These are phyloP conservation scores for Zaprionus obscuricornis DNA, from an alignment of 2,888 invertebrate species.

Conservation along the genomic window DNA sequence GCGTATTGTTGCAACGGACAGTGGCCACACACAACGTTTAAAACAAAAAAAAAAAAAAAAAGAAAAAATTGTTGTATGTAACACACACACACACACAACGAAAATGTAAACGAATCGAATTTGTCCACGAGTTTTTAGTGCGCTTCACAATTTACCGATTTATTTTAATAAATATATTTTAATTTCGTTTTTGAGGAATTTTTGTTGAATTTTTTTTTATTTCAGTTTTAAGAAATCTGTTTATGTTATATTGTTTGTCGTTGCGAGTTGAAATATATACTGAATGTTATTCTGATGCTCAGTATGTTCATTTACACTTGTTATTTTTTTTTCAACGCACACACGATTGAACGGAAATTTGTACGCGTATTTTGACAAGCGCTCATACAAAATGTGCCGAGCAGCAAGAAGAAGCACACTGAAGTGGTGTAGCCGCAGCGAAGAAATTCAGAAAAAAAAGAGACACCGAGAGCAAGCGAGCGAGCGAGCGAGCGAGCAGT, in stretches of 20 bases:
- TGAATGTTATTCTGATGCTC: too few species aligned
- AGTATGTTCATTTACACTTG: constrained; percentile 23
- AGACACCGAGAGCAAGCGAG: constrained; percentile 38
- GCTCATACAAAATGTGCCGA: constrained; percentile 76
- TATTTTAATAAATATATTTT: constrained; percentile 3
- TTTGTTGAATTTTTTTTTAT: constrained; percentile 11
- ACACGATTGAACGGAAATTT: constrained; percentile 55
- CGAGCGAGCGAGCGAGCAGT: constrained; percentile 28
- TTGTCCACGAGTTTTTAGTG: constrained; percentile 57
- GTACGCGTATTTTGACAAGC: constrained; percentile 76
- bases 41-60: background rate
- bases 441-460: constrained; percentile 64
- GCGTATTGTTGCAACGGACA: background rate
- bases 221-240: background rate
- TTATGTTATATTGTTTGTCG: constrained; percentile 4
- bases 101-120: constrained; percentile 56
- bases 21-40: background rate
- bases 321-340: constrained; percentile 52
- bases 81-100: constrained; percentile 25
- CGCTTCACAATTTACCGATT: constrained; percentile 47
- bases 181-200: background rate
- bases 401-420: constrained; percentile 68
- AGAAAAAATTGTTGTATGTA: constrained; percentile 39
- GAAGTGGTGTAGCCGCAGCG: constrained; percentile 42
- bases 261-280: too few species aligned